Evolutionary conservation across 2,797 vertebrate genomes (phyloP).

Genomic region (Sebastes vulpes): DNA sequence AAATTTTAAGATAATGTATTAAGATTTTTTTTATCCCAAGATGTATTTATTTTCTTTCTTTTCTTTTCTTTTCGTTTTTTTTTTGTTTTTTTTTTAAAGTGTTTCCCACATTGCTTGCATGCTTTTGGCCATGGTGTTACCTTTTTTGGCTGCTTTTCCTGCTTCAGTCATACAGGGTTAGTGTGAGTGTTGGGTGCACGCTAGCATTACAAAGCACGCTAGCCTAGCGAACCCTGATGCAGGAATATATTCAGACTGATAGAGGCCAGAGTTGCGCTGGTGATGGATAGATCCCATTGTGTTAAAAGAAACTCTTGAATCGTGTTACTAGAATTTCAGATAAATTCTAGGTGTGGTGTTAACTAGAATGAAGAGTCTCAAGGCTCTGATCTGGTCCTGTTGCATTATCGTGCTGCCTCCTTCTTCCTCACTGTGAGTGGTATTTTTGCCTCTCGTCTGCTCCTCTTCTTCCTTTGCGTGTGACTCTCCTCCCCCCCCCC

Average conservation of each 20-base stretch:
- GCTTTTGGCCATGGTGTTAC: slow-evolving; percentile 79
- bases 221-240: slow-evolving; percentile 55
- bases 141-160: slow-evolving; percentile 71
- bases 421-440: slow-evolving; percentile 21
- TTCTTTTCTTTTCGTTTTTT: slow-evolving; percentile 83
- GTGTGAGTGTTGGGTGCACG: slow-evolving; percentile 65
- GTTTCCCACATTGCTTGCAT: slow-evolving; percentile 80
- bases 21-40: slow-evolving; percentile 88
- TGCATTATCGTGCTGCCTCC: slow-evolving; percentile 68
- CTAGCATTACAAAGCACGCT: slow-evolving; percentile 52
- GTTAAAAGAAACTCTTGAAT: slow-evolving; percentile 64
- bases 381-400: slow-evolving; percentile 83
- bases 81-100: slow-evolving; percentile 49
- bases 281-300: slow-evolving; percentile 64
- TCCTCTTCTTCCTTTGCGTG: slow-evolving; percentile 51
- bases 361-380: slow-evolving; percentile 84
- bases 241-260: slow-evolving; percentile 73
- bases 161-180: slow-evolving; percentile 63
- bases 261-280: slow-evolving; percentile 75
- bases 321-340: slow-evolving; percentile 66
- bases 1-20: slow-evolving; percentile 88
- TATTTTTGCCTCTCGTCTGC: slow-evolving; percentile 24
- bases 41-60: slow-evolving; percentile 96
- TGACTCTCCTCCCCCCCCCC: slow-evolving; percentile 16
- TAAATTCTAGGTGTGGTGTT: slow-evolving; percentile 71